Base-by-base conservation (phyloP, 1,140 invertebrate species). In the Aphis gossypii region DNA sequence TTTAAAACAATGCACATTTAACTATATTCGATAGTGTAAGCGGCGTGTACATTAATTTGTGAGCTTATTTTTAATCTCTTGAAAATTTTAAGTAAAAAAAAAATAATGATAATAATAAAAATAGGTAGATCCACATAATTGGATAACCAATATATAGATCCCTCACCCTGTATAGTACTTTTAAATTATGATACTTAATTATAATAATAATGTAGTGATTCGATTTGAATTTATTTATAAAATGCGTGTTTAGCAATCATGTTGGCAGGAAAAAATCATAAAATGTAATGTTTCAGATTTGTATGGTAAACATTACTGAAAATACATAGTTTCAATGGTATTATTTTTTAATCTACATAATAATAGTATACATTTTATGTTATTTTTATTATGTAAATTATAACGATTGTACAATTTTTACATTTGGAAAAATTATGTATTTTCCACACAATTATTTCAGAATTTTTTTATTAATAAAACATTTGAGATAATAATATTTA, bases 151-250 rank as follows among this genome's bases (percentile, higher is more conserved):
- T 30, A 76, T 30, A 11, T 14, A 11, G 60, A 68, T 76, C n/a
- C 30, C 60, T n/a, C 60, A 6, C 60, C 5, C 5, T 76, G 5
- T 14, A 51, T n/a, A 35, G 11, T 14, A 76, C 60, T 76, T 76
- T 14, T 35, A 76, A 68, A 14, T 51, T 51, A 51, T 51, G 18
- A 51, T 18, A 51, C 48, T 18, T 68, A 68, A n/a, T 68, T n/a
- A 68, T 68, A 68, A 76, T 76, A 76, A 76, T 35, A 76, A 76
- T 76, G 60, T 76, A 35, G 56, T 35, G n/a, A 30, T n/a, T 76
- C n/a, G 30, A 76, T 76, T 76, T 76, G n/a, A 76, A 84, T 84
- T 41, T 84, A 44, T 84, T 44, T 84, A 84, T 84, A 84, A 84
- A 41, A 44, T 41, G 83, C 83, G 38, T 25, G 38, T 84, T 84